Percentiles rank a stretch among this genome's conserved stretches.
Evolutionary conservation across 64 coral and sea anemone genomes (phyloP).

Genomic region (Montipora capricornis): DNA sequence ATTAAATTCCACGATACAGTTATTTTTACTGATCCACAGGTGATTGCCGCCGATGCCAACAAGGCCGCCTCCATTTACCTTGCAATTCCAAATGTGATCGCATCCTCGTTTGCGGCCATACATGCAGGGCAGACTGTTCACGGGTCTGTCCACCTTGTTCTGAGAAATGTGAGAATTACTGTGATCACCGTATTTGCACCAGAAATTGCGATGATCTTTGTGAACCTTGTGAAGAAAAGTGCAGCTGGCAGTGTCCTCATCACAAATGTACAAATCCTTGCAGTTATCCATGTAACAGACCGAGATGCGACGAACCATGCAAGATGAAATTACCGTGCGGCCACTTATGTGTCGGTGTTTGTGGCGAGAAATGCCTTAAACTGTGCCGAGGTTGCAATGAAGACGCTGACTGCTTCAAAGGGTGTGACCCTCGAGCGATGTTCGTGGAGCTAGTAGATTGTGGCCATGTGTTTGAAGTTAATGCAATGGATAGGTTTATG

Average conservation of each 20-base stretch:
- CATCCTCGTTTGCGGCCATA: conserved; percentile 67
- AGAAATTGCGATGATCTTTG: conserved; percentile 70
- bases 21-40: background rate
- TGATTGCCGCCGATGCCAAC: conserved; percentile 36
- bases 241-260: conserved; percentile 65
- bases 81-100: conserved; percentile 66
- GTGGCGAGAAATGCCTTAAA: conserved; percentile 75
- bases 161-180: conserved; percentile 38
- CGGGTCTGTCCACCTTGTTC: conserved; percentile 80
- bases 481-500: conserved; percentile 70
- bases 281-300: conserved; percentile 48
- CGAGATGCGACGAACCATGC: conserved; percentile 73
- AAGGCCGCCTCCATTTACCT: conserved; percentile 37
- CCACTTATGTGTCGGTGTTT: conserved; percentile 79
- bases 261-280: conserved; percentile 48
- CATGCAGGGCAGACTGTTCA: conserved; percentile 43
- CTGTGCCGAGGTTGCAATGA: conserved; percentile 80
- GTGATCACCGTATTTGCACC: conserved; percentile 23
- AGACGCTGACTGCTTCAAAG: conserved; percentile 53
- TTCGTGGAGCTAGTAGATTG: conserved; percentile 87
- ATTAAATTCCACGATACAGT: no score
- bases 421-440: conserved; percentile 60
- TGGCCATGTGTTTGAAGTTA: conserved; percentile 84
- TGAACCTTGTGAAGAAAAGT: conserved; percentile 39
- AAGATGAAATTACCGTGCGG: conserved; percentile 28